Percentiles rank a stretch among this genome's conserved stretches.
Conservation (phyloP, 64 coral and sea anemone genomes). For the Pachyseris speciosa region DNA sequence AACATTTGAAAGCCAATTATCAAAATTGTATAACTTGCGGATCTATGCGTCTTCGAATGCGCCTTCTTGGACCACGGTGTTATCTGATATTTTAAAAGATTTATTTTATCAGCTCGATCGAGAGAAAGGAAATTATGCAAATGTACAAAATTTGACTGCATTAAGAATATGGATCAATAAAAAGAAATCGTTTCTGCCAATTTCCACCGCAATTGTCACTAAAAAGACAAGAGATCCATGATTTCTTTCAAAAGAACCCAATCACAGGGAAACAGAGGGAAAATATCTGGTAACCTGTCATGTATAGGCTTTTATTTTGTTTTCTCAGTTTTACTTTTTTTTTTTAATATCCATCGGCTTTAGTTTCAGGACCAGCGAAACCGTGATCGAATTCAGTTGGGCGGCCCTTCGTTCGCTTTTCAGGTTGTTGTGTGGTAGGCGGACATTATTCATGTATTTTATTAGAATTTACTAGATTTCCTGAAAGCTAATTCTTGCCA, state of each 20-base stretch:
- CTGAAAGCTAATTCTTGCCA: neutral
- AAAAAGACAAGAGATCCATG: neutral
- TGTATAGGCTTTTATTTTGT: neutral
- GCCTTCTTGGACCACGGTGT: neutral
- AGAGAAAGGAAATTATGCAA: neutral
- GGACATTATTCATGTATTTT: neutral
- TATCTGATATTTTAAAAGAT: neutral
- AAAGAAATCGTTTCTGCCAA: neutral
- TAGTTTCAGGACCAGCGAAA: neutral
- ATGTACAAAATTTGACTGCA: neutral
- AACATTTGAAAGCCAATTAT: neutral
- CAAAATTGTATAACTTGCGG: too few relatives aligned
- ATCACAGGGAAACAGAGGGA: neutral
- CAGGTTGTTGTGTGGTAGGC: neutral
- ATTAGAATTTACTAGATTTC: neutral
- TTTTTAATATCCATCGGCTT: too few relatives aligned
- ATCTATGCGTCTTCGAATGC: too few relatives aligned
- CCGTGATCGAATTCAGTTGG: neutral
- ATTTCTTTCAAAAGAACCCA: neutral
- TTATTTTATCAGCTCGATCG: neutral
- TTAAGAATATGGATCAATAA: neutral
- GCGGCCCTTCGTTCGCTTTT: neutral
- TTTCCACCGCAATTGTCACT: neutral
- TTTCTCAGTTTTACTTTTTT: neutral
- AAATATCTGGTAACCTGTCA: neutral